Conservation (phyloP, 2,888 invertebrate species). For the Drosophila subquinaria region DNA sequence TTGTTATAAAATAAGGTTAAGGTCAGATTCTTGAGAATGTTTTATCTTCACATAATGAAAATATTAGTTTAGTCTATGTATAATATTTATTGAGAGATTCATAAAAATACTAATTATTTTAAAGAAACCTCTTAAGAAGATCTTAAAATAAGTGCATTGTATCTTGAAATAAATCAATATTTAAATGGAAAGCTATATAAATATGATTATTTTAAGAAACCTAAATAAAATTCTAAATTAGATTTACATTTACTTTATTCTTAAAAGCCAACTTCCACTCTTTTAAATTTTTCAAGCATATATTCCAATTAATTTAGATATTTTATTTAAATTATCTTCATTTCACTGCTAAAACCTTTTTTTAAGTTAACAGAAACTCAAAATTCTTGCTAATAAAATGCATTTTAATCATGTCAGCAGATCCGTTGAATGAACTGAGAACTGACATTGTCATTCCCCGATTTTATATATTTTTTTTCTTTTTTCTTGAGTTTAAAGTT, state of each 20-base stretch:
- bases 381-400: constrained; percentile 67
- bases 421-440: constrained; percentile 15
- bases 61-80: too few relatives aligned
- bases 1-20: background rate
- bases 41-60: background rate
- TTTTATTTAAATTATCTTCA: background rate
- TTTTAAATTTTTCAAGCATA: too few relatives aligned
- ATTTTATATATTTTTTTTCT: background rate
- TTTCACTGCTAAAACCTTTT: background rate
- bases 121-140: too few relatives aligned
- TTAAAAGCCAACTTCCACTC: too few relatives aligned
- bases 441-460: constrained; percentile 15
- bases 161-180: too few relatives aligned
- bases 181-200: too few relatives aligned
- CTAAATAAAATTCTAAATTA: too few relatives aligned
- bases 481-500: constrained; percentile 48
- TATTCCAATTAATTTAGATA: background rate
- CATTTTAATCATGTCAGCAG: constrained; percentile 69
- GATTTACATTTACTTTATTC: too few relatives aligned
- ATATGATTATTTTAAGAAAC: too few relatives aligned
- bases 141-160: too few relatives aligned
- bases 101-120: too few relatives aligned
- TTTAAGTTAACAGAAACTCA: background rate
- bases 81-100: too few relatives aligned
- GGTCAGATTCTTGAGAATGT: background rate